Percentiles rank a stretch among this genome's conserved stretches.
Conservation (phyloP, 1,140 invertebrate species). For the Notospermus geniculatus region DNA sequence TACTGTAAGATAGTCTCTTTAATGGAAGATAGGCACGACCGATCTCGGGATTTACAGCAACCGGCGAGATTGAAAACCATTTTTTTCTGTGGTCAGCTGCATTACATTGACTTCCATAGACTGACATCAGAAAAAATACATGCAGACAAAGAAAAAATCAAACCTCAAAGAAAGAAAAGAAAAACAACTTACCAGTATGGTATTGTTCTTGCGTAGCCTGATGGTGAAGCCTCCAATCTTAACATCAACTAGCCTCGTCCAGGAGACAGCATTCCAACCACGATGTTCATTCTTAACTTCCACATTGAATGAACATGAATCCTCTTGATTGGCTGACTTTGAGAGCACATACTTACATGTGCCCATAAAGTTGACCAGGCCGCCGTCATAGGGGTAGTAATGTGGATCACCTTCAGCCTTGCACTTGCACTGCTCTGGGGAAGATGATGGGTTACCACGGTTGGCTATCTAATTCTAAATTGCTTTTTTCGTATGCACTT, state of each 20-base stretch:
- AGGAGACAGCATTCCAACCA: neutral
- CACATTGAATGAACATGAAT: slow-evolving; percentile 15
- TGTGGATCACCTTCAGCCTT: slow-evolving; percentile 13
- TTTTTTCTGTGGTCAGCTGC: no score
- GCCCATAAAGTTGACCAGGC: slow-evolving; percentile 12
- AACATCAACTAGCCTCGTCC: slow-evolving; percentile 7
- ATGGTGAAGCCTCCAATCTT: neutral
- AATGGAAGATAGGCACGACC: no score
- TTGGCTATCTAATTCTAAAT: no score
- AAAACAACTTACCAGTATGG: neutral
- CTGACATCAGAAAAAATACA: no score
- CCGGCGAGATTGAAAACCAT: no score
- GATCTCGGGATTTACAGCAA: no score
- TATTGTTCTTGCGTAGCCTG: neutral
- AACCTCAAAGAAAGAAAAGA: no score
- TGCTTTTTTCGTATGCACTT: no score
- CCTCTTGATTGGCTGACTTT: neutral
- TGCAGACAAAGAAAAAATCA: no score
- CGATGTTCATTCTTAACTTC: slow-evolving; percentile 18
- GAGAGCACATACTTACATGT: slow-evolving; percentile 13
- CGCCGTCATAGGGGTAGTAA: slow-evolving; percentile 14
- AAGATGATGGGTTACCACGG: no score
- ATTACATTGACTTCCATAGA: no score
- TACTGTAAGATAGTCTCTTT: no score
- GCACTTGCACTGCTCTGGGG: slow-evolving; percentile 11